These are phyloP conservation scores for Teleogryllus oceanicus DNA, from an alignment of 2,888 invertebrate genomes.

Conservation along the genomic window DNA sequence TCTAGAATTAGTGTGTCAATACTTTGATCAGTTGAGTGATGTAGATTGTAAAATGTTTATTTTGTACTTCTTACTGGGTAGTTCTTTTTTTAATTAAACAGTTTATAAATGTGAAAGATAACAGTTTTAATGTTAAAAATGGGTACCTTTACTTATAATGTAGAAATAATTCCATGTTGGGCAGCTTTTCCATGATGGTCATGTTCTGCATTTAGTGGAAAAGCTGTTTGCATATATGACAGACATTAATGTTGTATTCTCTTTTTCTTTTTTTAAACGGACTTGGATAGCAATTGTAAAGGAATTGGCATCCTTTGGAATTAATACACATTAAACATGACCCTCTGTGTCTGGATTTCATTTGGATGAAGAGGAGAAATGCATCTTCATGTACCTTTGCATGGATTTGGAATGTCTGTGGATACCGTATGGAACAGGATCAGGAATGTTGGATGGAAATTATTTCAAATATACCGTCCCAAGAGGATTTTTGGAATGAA, in stretches of 20 bases:
- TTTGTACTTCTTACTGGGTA: neutral
- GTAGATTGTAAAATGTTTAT: neutral
- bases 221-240: slow-evolving; percentile 3
- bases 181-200: neutral
- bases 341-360: slow-evolving; percentile 27
- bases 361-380: slow-evolving; percentile 30
- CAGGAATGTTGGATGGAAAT: slow-evolving; percentile 18
- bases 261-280: slow-evolving; percentile 35
- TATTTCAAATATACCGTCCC: slow-evolving; percentile 9
- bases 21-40: neutral
- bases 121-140: neutral
- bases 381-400: slow-evolving; percentile 22
- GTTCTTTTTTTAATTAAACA: neutral
- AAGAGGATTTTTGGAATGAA: slow-evolving; percentile 7
- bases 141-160: neutral
- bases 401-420: slow-evolving; percentile 6
- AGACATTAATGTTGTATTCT: slow-evolving; percentile 35
- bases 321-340: slow-evolving; percentile 29
- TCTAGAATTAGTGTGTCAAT: neutral
- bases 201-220: neutral
- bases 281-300: slow-evolving; percentile 37
- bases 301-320: slow-evolving; percentile 35
- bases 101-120: neutral
- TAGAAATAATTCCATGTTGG: neutral
- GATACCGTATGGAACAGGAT: slow-evolving; percentile 10